These are phyloP conservation scores for Neocrepidodera transversa DNA, from an alignment of 2,888 invertebrate species.

Conservation along the genomic window DNA sequence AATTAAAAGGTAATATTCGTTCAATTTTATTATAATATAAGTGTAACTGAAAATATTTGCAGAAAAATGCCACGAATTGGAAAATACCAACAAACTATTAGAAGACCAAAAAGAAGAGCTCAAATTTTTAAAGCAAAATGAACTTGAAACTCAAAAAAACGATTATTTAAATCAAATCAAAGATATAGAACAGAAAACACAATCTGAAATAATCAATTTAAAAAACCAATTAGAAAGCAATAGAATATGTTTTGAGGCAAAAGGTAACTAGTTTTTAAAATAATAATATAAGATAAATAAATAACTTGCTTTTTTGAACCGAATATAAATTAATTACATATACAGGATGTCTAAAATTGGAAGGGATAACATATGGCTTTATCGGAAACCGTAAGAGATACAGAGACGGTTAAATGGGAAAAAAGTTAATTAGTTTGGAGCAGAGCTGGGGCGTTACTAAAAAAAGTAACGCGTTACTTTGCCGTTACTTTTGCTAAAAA, in stretches of 20 bases:
- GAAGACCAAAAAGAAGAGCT: slow-evolving; percentile 22
- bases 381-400: too few relatives aligned
- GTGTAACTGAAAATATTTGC: neutral
- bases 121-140: slow-evolving; percentile 16
- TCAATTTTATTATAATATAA: neutral
- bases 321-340: too few relatives aligned
- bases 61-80: slow-evolving; percentile 29
- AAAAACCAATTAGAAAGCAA: slow-evolving; percentile 35
- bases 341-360: too few relatives aligned
- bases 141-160: slow-evolving; percentile 24
- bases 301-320: too few relatives aligned
- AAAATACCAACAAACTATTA: slow-evolving; percentile 24
- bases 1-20: slow-evolving; percentile 32
- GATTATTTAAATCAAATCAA: slow-evolving; percentile 26
- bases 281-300: too few relatives aligned
- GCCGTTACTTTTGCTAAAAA: too few relatives aligned
- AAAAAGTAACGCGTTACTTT: too few relatives aligned
- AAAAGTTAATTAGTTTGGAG: too few relatives aligned
- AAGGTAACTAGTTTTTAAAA: slow-evolving; percentile 38
- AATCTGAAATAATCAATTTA: slow-evolving; percentile 27
- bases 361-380: too few relatives aligned
- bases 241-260: slow-evolving; percentile 30
- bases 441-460: too few relatives aligned
- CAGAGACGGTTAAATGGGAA: too few relatives aligned
- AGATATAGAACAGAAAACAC: slow-evolving; percentile 21